Evolutionary conservation across 2,113 vertebrate genomes (phyloP).

Genomic region (Leucoraja erinaceus): DNA sequence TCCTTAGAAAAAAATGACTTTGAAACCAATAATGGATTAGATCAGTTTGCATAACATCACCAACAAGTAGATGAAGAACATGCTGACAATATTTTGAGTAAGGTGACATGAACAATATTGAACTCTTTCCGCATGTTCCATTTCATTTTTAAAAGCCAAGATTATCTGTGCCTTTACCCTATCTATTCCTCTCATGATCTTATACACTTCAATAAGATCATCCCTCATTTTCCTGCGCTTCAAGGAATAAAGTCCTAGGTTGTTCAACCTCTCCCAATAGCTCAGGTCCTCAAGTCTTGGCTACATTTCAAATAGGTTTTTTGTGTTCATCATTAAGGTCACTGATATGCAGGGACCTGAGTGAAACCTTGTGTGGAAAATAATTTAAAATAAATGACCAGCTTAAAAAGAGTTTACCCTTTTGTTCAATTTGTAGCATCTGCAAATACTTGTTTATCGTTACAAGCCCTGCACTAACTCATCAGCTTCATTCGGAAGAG

Average conservation of each 20-base stretch:
- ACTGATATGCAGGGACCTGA: not conserved
- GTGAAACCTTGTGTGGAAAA: not conserved
- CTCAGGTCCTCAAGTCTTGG: too few species aligned
- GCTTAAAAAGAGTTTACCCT: not conserved
- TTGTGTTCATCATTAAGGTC: not conserved
- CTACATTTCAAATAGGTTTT: not conserved
- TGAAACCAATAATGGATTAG: not conserved
- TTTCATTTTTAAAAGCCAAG: not conserved
- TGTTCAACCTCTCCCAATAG: too few species aligned
- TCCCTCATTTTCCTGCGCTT: too few species aligned
- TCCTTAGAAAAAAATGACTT: too few species aligned
- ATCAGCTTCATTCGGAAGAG: not conserved
- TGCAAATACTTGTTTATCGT: not conserved
- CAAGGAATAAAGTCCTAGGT: too few species aligned
- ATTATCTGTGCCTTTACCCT: not conserved
- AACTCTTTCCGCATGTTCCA: too few species aligned
- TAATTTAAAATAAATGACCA: not conserved
- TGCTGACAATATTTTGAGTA: not conserved
- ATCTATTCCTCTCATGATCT: too few species aligned
- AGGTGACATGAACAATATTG: not conserved
- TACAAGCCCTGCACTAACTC: not conserved
- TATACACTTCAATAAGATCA: too few species aligned
- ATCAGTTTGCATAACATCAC: too few species aligned
- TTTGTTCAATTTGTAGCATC: not conserved
- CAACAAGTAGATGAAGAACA: not conserved